Conservation (phyloP, 2,797 vertebrate genomes). For the Argentina silus region DNA sequence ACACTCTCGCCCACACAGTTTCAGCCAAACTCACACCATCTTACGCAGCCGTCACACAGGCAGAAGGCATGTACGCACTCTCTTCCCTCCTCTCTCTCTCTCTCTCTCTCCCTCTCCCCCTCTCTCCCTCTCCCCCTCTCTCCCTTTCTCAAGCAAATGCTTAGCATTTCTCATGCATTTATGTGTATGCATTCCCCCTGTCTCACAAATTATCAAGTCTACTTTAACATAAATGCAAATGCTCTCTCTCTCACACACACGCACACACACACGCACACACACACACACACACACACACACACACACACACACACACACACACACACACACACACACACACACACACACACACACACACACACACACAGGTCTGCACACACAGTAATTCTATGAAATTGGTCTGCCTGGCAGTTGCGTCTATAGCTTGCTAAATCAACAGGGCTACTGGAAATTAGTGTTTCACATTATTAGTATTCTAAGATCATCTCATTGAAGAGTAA, state of each 20-base stretch:
- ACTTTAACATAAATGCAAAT: too few species aligned
- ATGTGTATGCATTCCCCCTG: not conserved
- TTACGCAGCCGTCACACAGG: not conserved
- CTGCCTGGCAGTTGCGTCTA: not conserved
- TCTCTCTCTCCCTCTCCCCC: conserved; percentile 5
- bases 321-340: not conserved
- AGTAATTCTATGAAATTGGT: not conserved
- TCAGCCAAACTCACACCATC: conserved; percentile 51
- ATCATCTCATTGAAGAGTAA: conserved; percentile 44
- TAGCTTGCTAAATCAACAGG: not conserved
- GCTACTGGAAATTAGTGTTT: not conserved
- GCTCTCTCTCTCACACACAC: not conserved
- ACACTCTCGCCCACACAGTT: conserved; percentile 69
- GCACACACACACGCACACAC: not conserved
- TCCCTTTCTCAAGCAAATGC: conserved; percentile 8
- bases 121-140: conserved; percentile 8
- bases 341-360: not conserved
- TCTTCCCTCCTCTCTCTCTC: not conserved
- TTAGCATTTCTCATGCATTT: conserved; percentile 57
- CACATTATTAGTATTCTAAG: conserved; percentile 13
- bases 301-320: not conserved
- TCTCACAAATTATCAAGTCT: not conserved
- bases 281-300: not conserved
- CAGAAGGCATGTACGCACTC: not conserved
- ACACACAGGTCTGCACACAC: not conserved